These are phyloP conservation scores for Sandelia bainsii DNA, from an alignment of 2,797 vertebrate genomes.

Conservation along the genomic window DNA sequence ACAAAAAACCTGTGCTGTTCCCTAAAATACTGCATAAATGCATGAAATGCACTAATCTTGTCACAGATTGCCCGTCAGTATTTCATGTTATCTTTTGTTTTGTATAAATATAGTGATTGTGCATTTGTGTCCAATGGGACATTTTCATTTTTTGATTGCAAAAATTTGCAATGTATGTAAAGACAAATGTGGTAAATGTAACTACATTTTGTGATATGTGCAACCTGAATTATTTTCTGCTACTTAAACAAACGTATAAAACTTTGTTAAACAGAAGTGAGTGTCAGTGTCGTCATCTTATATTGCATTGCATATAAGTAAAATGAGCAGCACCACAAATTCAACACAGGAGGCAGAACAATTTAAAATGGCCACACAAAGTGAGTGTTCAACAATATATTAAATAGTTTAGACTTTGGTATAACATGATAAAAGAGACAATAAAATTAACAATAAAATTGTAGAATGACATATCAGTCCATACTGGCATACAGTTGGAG, in stretches of 20 bases:
- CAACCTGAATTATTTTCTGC: background rate
- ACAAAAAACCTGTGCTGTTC: too few species aligned
- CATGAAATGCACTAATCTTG: too few species aligned
- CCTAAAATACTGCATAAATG: too few species aligned
- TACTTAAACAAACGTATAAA: background rate
- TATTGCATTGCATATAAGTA: conserved; percentile 52
- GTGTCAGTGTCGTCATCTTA: conserved; percentile 14
- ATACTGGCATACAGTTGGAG: conserved; percentile 14
- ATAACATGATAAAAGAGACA: conserved; percentile 38
- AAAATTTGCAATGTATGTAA: too few species aligned
- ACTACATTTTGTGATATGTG: too few species aligned
- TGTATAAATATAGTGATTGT: too few species aligned
- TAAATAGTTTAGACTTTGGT: conserved; percentile 62
- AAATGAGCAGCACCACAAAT: conserved; percentile 47
- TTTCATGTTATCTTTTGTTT: too few species aligned
- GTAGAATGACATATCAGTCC: background rate
- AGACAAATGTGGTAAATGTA: too few species aligned
- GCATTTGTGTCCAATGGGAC: too few species aligned
- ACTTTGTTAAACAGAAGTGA: background rate
- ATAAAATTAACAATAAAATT: conserved; percentile 14
- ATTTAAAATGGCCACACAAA: conserved; percentile 15
- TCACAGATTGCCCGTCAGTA: too few species aligned
- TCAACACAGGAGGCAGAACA: conserved; percentile 10
- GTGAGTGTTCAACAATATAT: conserved; percentile 1
- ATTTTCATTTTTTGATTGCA: too few species aligned